phyloP scores from a whole-genome alignment of 2,113 vertebrate genomes.

The Laticauda laticaudata region DNA sequence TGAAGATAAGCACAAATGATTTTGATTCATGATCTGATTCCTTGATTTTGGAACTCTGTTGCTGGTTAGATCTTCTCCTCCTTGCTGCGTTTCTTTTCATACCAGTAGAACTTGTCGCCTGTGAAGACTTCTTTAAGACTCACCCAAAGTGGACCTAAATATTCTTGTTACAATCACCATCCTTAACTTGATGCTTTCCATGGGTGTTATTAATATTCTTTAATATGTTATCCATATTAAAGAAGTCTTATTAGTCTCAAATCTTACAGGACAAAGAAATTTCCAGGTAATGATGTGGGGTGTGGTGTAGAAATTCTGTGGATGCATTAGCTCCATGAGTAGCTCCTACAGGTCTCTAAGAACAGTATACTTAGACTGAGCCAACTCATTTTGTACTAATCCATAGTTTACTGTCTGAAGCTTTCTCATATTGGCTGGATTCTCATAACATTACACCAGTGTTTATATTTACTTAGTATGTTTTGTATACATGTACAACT shows the following conservation, averaged over 20 bases:
- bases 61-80: neutral
- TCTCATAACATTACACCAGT: neutral
- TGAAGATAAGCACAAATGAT: slow-evolving; percentile 49
- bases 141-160: neutral
- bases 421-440: neutral
- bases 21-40: slow-evolving; percentile 46
- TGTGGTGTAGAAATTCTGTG: too few relatives aligned
- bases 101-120: neutral
- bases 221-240: neutral
- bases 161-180: neutral
- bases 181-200: neutral
- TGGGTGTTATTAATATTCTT: neutral
- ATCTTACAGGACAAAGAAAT: neutral
- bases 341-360: neutral
- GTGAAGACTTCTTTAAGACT: neutral
- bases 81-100: neutral
- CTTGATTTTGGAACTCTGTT: slow-evolving; percentile 66
- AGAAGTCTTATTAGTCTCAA: neutral
- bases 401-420: neutral
- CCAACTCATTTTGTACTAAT: neutral
- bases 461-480: neutral
- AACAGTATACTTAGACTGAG: neutral
- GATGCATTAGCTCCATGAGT: neutral
- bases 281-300: neutral
- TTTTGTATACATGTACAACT: neutral